Evolutionary conservation across 2,797 vertebrate genomes (phyloP), one percentile per base, ranked within the genome.

Genomic region (Mus spretus): DNA sequence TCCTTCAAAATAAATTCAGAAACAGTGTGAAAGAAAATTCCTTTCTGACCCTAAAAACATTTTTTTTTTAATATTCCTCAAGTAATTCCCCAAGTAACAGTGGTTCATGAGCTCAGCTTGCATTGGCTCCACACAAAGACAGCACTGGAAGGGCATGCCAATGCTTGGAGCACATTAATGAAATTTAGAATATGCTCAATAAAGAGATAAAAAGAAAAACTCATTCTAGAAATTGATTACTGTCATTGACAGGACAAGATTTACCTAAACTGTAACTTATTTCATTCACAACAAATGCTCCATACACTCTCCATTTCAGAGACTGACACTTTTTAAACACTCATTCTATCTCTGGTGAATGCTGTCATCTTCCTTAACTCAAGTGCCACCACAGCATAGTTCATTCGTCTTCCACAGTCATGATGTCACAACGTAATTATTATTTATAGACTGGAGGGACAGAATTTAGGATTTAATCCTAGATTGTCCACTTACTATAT

Each of bases 1-100:
- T 55, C 26, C 26, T 91, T 94, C 63, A 87, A 94, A 90, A 50
- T 50, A 78, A 94, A 24, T 78, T 81, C 55, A 95, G 31, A 88
- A 82, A n/a, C 22, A 37, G 34, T 57, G 13, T 55, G 20, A 8
- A 93, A 87, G 40, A 93, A 86, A 89, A 26, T 53, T 3, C 50
- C 19, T 59, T 80, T 40, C 44, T 47, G 3, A 10, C 10, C 3
- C n/a, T 94, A 50, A 90, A 96, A 53, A 86, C 31, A 53, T 55
- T 50, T 88, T 12, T n/a, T 12, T 77, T 19, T 81, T 22, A 37
- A 72, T 14, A 28, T 63, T 3, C 7, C 63, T 7, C 37, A 77
- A 55, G 13, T 44, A 79, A 90, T 10, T 74, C 11, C 57, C 5
- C 57, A 61, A 61, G 9, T 61, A 61, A 61, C 59, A 9, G 59